Conservation (phyloP, 2,113 vertebrate species). For the Amazona guildingii region DNA sequence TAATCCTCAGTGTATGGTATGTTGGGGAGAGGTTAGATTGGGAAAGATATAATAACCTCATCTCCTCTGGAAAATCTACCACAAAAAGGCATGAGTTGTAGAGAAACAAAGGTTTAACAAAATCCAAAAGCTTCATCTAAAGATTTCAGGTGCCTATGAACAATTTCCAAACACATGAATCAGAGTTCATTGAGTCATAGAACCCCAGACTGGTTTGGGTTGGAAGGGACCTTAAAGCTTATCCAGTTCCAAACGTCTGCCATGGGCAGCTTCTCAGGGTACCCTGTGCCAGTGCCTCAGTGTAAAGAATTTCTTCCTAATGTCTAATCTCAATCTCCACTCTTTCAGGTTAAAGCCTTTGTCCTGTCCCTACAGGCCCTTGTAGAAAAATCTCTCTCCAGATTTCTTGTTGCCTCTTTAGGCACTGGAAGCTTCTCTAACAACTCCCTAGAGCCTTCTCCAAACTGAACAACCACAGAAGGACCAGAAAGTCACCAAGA, state of each 20-base stretch:
- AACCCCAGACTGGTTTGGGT: neutral
- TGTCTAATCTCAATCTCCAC: neutral
- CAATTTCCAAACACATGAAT: neutral
- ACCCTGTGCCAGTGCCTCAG: neutral
- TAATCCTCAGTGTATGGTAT: fast-evolving
- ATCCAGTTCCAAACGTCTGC: neutral
- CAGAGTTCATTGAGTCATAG: neutral
- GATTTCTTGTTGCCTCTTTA: neutral
- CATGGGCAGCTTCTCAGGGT: neutral
- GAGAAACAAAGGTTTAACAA: neutral
- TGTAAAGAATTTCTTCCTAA: neutral
- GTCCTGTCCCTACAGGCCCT: neutral
- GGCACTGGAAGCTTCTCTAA: neutral
- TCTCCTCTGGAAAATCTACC: neutral
- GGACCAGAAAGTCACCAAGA: neutral
- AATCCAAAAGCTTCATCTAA: neutral
- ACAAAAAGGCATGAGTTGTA: neutral
- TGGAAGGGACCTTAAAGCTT: neutral
- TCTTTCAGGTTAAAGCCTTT: neutral
- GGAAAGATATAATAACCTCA: neutral
- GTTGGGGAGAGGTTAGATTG: neutral
- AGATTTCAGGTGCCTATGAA: neutral
- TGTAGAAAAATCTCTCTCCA: neutral
- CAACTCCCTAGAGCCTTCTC: neutral
- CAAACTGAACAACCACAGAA: neutral